A percentile compares a stretch with the other conserved stretches of the same genome.
Evolutionary conservation across 2,113 vertebrate genomes (phyloP).

Genomic region (Tympanuchus pallidicinctus): DNA sequence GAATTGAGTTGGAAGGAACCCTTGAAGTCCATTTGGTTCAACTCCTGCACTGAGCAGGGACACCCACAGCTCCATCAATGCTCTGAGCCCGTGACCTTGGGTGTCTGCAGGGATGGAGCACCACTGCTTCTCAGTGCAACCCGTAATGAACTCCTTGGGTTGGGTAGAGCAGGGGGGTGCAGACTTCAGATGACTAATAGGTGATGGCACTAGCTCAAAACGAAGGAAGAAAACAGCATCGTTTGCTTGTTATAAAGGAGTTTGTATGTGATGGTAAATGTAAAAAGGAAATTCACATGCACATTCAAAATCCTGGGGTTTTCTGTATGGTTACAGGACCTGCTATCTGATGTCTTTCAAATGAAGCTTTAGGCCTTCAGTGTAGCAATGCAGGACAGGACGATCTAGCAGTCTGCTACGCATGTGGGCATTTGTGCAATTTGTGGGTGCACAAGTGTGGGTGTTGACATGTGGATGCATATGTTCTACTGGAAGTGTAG

Average conservation of each 20-base stretch:
- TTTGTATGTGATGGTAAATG: neutral
- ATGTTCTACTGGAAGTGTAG: neutral
- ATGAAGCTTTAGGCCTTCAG: neutral
- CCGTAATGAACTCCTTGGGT: neutral
- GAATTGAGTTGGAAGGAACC: too few relatives aligned
- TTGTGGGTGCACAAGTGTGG: fast-evolving
- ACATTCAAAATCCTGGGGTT: neutral
- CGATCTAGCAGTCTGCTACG: too few relatives aligned
- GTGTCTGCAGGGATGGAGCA: too few relatives aligned
- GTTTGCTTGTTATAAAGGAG: neutral
- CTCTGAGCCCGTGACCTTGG: too few relatives aligned
- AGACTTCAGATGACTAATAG: neutral
- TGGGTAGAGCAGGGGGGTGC: neutral
- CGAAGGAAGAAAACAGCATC: neutral
- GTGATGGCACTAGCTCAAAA: neutral
- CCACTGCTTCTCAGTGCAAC: too few relatives aligned
- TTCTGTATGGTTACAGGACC: neutral
- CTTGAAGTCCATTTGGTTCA: too few relatives aligned
- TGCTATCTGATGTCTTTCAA: neutral
- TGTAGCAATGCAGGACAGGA: neutral
- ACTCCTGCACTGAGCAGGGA: too few relatives aligned
- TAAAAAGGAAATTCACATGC: neutral
- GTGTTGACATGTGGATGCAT: neutral
- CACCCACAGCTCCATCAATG: too few relatives aligned
- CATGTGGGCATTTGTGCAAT: neutral